phyloP scores from a whole-genome alignment of 2,888 invertebrate species.

The Oscheius sp. region DNA sequence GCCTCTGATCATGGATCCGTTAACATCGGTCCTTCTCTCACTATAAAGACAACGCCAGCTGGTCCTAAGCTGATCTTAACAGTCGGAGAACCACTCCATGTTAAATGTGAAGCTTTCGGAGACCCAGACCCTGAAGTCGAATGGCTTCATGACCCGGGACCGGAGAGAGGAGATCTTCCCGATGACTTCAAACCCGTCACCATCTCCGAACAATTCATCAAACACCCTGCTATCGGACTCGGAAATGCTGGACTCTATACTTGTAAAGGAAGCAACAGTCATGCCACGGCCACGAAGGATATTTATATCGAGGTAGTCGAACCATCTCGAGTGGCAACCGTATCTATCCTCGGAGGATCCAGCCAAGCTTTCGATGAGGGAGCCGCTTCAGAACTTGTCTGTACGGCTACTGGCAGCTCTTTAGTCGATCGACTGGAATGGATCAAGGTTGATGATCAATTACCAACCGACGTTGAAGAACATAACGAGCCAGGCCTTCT shows the following conservation, averaged over 20 bases:
- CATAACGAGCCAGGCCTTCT: slow-evolving; percentile 68
- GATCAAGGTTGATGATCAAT: slow-evolving; percentile 59
- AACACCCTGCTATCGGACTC: slow-evolving; percentile 66
- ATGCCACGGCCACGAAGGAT: slow-evolving; percentile 69
- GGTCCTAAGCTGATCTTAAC: slow-evolving; percentile 64
- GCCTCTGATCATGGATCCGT: slow-evolving; percentile 67
- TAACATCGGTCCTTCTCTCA: slow-evolving; percentile 59
- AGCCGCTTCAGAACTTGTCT: slow-evolving; percentile 62
- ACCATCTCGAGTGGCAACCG: slow-evolving; percentile 64
- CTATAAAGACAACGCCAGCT: slow-evolving; percentile 60
- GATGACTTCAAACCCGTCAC: slow-evolving; percentile 69
- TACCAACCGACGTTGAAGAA: slow-evolving; percentile 67
- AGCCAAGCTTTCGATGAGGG: slow-evolving; percentile 65
- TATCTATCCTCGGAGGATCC: slow-evolving; percentile 66
- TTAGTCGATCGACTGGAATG: slow-evolving; percentile 67
- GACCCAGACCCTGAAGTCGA: slow-evolving; percentile 69
- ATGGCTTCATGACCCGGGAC: slow-evolving; percentile 67
- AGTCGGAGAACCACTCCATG: slow-evolving; percentile 66
- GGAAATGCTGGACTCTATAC: slow-evolving; percentile 71
- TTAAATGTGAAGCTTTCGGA: slow-evolving; percentile 66
- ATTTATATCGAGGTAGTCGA: slow-evolving; percentile 69
- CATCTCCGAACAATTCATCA: slow-evolving; percentile 68
- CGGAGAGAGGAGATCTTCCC: slow-evolving; percentile 68
- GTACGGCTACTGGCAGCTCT: slow-evolving; percentile 65
- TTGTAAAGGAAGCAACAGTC: slow-evolving; percentile 71